Evolutionary conservation across 2,888 invertebrate genomes (phyloP).

Genomic region (Eupeodes luniger): DNA sequence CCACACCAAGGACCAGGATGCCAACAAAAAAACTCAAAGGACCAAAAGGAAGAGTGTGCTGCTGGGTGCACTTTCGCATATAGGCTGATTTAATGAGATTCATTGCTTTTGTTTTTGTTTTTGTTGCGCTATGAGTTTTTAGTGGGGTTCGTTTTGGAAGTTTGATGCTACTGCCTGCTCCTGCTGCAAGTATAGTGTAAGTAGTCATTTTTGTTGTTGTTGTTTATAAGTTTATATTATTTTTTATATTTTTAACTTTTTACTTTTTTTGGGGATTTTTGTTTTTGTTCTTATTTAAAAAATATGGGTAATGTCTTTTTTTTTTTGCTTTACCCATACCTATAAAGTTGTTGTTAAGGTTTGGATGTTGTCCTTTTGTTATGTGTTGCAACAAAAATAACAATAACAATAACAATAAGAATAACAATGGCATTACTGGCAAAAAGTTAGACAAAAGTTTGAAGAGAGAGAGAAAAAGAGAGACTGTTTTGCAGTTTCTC

Average conservation of each 20-base stretch:
- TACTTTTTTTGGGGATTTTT: not conserved
- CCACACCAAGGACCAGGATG: not conserved
- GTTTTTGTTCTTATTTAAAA: conserved; percentile 31
- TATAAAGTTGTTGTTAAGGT: not conserved
- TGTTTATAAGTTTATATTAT: conserved; percentile 5
- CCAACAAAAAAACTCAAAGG: not conserved
- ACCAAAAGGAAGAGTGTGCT: conserved; percentile 6
- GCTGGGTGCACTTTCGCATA: conserved; percentile 20
- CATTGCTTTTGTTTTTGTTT: conserved; percentile 41
- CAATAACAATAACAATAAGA: not conserved
- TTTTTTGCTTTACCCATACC: not conserved
- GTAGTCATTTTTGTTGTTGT: conserved; percentile 48
- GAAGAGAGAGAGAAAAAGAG: not conserved
- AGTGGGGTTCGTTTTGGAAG: conserved; percentile 25
- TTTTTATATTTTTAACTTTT: conserved; percentile 49
- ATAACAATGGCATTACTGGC: conserved; percentile 66
- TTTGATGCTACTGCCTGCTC: not conserved
- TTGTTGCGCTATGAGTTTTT: not conserved
- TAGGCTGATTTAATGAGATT: conserved; percentile 76
- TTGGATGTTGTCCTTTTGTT: conserved; percentile 1
- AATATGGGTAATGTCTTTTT: conserved; percentile 72
- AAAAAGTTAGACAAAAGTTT: conserved; percentile 71
- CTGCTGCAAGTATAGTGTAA: conserved; percentile 27
- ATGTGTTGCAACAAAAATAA: conserved; percentile 34
- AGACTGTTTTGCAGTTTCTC: conserved; percentile 1